Evolutionary conservation across 2,888 invertebrate genomes (phyloP).

Genomic region (Temnothorax rugatulus): DNA sequence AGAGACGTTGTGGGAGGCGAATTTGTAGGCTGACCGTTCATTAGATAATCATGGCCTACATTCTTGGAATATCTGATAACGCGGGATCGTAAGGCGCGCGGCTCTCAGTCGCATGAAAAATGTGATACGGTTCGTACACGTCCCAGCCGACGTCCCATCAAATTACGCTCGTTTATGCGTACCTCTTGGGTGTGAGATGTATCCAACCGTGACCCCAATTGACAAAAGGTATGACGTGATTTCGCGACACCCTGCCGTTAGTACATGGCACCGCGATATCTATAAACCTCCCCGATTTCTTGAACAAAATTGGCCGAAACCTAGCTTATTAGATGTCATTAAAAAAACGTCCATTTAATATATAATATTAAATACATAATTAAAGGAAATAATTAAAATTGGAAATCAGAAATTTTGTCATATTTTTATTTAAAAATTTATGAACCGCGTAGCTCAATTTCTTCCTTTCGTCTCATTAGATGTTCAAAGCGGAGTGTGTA

Average conservation of each 20-base stretch:
- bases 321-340: not conserved
- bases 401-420: too few species aligned
- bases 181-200: constrained; percentile 31
- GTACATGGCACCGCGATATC: not conserved
- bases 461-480: not conserved
- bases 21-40: constrained; percentile 80
- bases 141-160: not conserved
- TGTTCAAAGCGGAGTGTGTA: not conserved
- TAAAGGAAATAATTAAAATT: not conserved
- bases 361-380: not conserved
- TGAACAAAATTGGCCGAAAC: not conserved
- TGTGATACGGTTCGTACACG: constrained; percentile 53
- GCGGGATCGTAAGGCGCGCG: constrained; percentile 57
- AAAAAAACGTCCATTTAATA: not conserved
- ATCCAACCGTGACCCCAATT: constrained; percentile 49
- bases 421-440: not conserved
- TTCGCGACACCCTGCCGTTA: constrained; percentile 5
- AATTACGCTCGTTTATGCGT: constrained; percentile 29
- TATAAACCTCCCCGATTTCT: not conserved
- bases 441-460: not conserved
- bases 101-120: constrained; percentile 71
- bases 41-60: constrained; percentile 79
- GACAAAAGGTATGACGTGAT: constrained; percentile 53
- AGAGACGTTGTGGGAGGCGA: constrained; percentile 75
- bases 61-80: constrained; percentile 81